Evolutionary conservation across 2,113 vertebrate species (phyloP), one percentile per base, ranked within the genome.

Genomic region (Coregonus clupeaformis): DNA sequence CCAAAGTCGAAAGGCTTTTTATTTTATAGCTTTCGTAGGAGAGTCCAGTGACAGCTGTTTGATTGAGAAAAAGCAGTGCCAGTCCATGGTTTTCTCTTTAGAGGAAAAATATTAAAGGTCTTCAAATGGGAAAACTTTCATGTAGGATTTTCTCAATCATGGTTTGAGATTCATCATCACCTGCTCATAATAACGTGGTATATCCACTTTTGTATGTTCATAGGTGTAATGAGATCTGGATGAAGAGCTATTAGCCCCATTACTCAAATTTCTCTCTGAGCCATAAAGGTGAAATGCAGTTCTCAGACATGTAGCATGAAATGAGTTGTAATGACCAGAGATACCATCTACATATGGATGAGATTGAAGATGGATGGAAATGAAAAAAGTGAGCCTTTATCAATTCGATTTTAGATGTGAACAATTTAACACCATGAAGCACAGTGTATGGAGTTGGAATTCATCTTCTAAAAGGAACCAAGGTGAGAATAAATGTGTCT

Each of bases 161-260:
- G 47, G 18, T 22, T 22, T n/a, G 57, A 60, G 57, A 22, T 60
- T 60, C 20, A 6, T 22, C 57, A 20, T 22, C 57, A 22, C n/a
- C 57, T 60, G 18, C n/a, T 60, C 57, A 60, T 22, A 60, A n/a
- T 60, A 60, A 22, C 57, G 1, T 60, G 5, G n/a, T 60, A 6
- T 60, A 60, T 80, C 69, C 42, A 80, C 80, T 79, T 76, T 24
- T 24, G 69, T 49, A 68, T 68, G 42, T 22, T 60, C 57, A 60
- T 60, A 60, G 59, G 30, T 49, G 82, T 80, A 81, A 80, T 77
- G 59, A 74, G 81, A 68, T 82, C 80, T 70, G 78, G 55, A 77
- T 73, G 74, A 65, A 57, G 72, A 80, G 47, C 30, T 9, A 60
- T 60, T 60, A 22, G 18, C 18, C 0, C n/a, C 18, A 22, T 60